Evolutionary conservation across 2,888 invertebrate genomes (phyloP).

Genomic region (Cantharis flavilabris): DNA sequence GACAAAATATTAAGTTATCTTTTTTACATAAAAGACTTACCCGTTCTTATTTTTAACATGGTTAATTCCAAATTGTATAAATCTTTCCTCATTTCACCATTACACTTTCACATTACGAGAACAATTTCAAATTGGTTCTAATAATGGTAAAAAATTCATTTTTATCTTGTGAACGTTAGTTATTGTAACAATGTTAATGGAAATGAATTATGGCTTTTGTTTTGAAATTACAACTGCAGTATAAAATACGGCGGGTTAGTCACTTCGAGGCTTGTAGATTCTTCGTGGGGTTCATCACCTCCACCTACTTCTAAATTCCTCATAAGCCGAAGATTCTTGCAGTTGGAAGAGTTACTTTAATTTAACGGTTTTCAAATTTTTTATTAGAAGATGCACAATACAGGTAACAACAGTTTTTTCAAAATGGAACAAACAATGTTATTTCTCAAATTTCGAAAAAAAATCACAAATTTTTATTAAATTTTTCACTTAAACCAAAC

Average conservation of each 20-base stretch:
- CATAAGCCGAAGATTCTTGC: not conserved
- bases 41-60: not conserved
- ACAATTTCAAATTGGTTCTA: not conserved
- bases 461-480: not conserved
- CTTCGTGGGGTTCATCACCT: not conserved
- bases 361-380: not conserved
- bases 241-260: not conserved
- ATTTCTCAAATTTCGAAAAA: not conserved
- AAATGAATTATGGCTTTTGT: not conserved
- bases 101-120: conserved; percentile 16
- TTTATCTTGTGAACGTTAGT: not conserved
- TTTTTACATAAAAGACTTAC: not conserved
- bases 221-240: not conserved
- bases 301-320: not conserved
- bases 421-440: not conserved
- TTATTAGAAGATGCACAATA: not conserved
- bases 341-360: not conserved
- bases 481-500: not conserved
- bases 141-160: not conserved
- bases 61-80: conserved; percentile 4
- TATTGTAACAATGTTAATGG: not conserved
- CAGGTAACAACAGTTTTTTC: not conserved
- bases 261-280: not conserved
- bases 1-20: not conserved
- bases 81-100: conserved; percentile 19